Evolutionary conservation across 2,888 invertebrate genomes (phyloP).

Genomic region (Drosophila neotestacea): DNA sequence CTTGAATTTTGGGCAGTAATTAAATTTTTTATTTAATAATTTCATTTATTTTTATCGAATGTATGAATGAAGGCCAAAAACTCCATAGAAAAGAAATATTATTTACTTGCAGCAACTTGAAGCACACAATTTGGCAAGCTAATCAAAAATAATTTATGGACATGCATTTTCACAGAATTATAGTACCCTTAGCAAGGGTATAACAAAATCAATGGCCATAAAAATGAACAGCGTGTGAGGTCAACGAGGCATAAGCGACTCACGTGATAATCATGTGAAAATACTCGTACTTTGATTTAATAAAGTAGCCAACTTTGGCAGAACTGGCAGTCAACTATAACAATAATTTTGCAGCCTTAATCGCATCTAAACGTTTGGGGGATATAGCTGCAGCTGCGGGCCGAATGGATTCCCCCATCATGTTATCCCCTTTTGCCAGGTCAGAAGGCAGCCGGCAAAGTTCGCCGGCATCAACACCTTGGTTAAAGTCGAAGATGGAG

Average conservation of each 20-base stretch:
- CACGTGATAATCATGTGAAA: slow-evolving; percentile 82
- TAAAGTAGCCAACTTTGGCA: slow-evolving; percentile 75
- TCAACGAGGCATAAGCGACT: slow-evolving; percentile 56
- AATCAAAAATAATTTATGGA: no score
- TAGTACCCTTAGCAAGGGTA: not conserved
- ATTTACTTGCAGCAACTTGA: no score
- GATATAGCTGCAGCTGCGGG: slow-evolving; percentile 51
- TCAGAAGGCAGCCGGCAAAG: slow-evolving; percentile 65
- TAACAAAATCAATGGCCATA: slow-evolving; percentile 36
- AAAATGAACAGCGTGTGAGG: slow-evolving; percentile 57
- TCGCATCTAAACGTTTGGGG: slow-evolving; percentile 73
- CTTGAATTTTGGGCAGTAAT: no score
- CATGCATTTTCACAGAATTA: not conserved
- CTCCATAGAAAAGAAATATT: no score
- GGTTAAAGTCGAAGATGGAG: slow-evolving; percentile 21
- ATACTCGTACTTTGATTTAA: slow-evolving; percentile 74
- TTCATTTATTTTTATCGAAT: no score
- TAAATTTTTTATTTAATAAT: no score
- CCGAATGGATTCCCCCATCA: slow-evolving; percentile 32
- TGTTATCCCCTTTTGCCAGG: slow-evolving; percentile 26
- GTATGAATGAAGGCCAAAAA: no score
- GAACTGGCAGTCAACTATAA: slow-evolving; percentile 71
- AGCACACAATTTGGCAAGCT: no score
- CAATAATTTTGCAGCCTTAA: slow-evolving; percentile 78
- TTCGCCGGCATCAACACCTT: slow-evolving; percentile 75